Base-by-base conservation (phyloP, 1,140 invertebrate genomes). In the Ladona fulva region DNA sequence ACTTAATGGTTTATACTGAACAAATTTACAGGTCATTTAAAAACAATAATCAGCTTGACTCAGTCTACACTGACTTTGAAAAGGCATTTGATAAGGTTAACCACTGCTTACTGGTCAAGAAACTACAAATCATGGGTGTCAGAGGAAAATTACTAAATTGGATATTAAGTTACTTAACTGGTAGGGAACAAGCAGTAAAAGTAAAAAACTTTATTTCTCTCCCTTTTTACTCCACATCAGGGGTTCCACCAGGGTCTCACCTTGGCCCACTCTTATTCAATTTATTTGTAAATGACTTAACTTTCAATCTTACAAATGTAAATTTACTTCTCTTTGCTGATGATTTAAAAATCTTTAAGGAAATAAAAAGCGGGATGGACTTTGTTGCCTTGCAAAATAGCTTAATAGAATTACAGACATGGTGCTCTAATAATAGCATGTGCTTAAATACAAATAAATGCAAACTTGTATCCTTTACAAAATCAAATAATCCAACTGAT, bases 1-100 rank as follows among this genome's bases (percentile, higher is more conserved):
- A 81, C 76, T 42, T 81, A 82, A 79, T 82, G 79, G 78, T 82
- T 81, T 25, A 83, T 83, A 78, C 76, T 77, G n/a, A 66, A 6
- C 1, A 66, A 19, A 22, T 66, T 66, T 19, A 19, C 5, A 66
- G 14, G 12, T 16, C 52, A 66, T 66, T 66, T 37, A 59, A 74
- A 25, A 78, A 77, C 11, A 25, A 25, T 19, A 74, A 79, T 59
- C 29, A 42, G 14, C 73, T 79, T 16, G 24, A 42, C 42, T 24
- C 42, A 5, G 29, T 79, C 76, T 78, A 76, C 12, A 25, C 59
- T 14, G 76, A 79, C 24, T 42, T 79, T 24, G 52, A n/a, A 1
- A 79, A 79, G 42, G 79, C 79, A 29, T 79, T 79, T 79, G 79
- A 79, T 75, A 76, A 19, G 11, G 78, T 79, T 24, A 14, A 37